Evolutionary conservation across 2,797 vertebrate species (phyloP).

Genomic region (Gephyroberyx darwinii): DNA sequence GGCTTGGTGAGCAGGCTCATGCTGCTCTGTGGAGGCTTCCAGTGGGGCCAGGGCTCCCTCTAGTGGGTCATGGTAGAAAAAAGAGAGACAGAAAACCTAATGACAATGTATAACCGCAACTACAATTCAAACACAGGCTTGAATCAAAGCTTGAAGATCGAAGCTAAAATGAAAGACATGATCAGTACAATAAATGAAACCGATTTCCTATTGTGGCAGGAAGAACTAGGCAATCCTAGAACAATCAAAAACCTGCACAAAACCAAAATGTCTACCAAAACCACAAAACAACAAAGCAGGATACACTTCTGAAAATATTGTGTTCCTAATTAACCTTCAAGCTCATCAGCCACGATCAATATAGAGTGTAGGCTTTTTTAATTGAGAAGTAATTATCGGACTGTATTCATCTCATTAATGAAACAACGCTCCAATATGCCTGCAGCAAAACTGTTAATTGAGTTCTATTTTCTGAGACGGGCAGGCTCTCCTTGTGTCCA

Average conservation of each 20-base stretch:
- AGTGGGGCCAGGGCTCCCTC: slow-evolving; percentile 70
- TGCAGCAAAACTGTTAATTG: slow-evolving; percentile 82
- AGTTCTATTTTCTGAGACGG: slow-evolving; percentile 80
- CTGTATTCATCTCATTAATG: slow-evolving; percentile 83
- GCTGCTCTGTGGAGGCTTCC: slow-evolving; percentile 16
- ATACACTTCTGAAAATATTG: slow-evolving; percentile 67
- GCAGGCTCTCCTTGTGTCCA: slow-evolving; percentile 73
- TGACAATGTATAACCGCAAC: background rate
- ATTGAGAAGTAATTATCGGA: slow-evolving; percentile 85
- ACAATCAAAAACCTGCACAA: slow-evolving; percentile 10
- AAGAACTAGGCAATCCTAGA: slow-evolving; percentile 1
- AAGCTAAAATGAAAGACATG: slow-evolving; percentile 14
- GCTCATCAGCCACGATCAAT: slow-evolving; percentile 84
- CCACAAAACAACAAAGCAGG: slow-evolving; percentile 43
- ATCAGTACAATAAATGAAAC: slow-evolving; percentile 12
- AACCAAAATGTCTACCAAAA: slow-evolving; percentile 40
- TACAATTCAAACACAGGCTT: slow-evolving; percentile 9
- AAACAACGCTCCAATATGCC: slow-evolving; percentile 81
- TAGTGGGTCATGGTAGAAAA: slow-evolving; percentile 57
- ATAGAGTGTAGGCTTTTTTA: slow-evolving; percentile 72
- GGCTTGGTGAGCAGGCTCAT: slow-evolving; percentile 64
- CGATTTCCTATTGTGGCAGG: slow-evolving; percentile 7
- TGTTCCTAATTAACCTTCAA: slow-evolving; percentile 85
- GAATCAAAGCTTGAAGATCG: slow-evolving; percentile 16
- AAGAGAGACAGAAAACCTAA: background rate